Evolutionary conservation across 92 coral and sea anemone species (phyloP).

Genomic region (Muricea muricata): DNA sequence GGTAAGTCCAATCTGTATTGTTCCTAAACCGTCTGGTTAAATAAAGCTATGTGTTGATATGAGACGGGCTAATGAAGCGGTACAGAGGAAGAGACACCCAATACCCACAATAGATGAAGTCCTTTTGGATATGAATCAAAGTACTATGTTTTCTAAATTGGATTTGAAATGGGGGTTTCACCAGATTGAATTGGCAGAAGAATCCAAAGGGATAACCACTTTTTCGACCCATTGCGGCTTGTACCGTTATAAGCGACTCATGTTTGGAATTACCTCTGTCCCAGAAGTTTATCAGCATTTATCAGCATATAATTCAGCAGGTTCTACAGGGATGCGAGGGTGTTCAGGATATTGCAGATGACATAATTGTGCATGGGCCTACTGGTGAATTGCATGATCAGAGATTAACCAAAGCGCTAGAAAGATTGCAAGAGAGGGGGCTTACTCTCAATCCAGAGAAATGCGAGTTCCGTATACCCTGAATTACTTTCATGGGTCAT

Average conservation of each 20-base stretch:
- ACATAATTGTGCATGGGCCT: slow-evolving; percentile 60
- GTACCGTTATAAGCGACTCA: slow-evolving; percentile 6
- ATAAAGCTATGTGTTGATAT: slow-evolving; percentile 45
- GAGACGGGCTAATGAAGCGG: slow-evolving; percentile 37
- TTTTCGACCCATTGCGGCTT: slow-evolving; percentile 21
- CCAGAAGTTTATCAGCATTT: neutral
- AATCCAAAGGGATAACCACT: slow-evolving; percentile 50
- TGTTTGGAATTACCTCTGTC: slow-evolving; percentile 18
- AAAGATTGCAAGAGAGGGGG: slow-evolving; percentile 56
- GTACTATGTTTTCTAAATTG: slow-evolving; percentile 16
- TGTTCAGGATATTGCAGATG: slow-evolving; percentile 53
- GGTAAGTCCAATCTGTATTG: slow-evolving; percentile 51
- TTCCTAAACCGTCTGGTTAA: slow-evolving; percentile 41
- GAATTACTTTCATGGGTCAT: slow-evolving; percentile 63
- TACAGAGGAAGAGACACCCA: slow-evolving; percentile 36
- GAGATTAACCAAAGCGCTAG: slow-evolving; percentile 47
- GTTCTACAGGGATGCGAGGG: slow-evolving; percentile 49
- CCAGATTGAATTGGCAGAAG: slow-evolving; percentile 52
- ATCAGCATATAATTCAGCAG: slow-evolving; percentile 11
- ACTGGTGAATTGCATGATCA: slow-evolving; percentile 60
- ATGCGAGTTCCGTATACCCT: slow-evolving; percentile 61
- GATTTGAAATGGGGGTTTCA: no score
- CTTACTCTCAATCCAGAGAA: slow-evolving; percentile 56
- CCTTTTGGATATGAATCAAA: slow-evolving; percentile 12
- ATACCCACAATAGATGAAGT: slow-evolving; percentile 36